Base-by-base conservation (phyloP, 2,797 vertebrate species). In the Poeciliopsis turneri region DNA sequence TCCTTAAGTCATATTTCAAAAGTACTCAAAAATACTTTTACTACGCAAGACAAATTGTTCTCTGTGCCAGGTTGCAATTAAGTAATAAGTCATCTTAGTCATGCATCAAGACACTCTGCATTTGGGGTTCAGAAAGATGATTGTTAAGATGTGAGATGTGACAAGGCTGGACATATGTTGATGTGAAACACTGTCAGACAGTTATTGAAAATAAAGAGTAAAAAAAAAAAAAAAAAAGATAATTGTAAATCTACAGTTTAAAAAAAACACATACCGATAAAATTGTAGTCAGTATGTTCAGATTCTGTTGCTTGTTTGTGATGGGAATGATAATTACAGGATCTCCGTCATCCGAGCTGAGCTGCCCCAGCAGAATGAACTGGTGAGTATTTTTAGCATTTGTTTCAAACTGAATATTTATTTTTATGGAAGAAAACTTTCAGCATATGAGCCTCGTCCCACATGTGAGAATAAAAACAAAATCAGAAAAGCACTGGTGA, bases 321-420 rank as follows among this genome's bases (percentile, higher is more conserved):
- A 77, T 9, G 15, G 1, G 74, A n/a, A 43, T 36, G 9, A 10
- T 78, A 15, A 84, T 66, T 47, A 12, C 28, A 94, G 93, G 78
- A 25, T 90, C n/a, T 18, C 1, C 43, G 15, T 88, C 0, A 0
- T 73, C 0, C 13, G 41, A 11, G 75, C 84, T 77, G 74, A 87
- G 30, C 45, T 83, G 3, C 36, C 33, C 1, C 55, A 8, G 55
- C 59, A 73, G 36, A 85, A 82, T 39, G 79, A 81, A 57, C 4
- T 0, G 74, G 93, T 92, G 78, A 80, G 75, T 73, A 43, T 47
- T 4, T 5, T 53, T 51, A 2, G 41, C 2, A 12, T 36, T 41
- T 51, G 12, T 68, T 36, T 18, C 8, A 51, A 49, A 39, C 36
- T 13, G 13, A 47, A 28, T 2, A 72, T 72, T 10, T 18, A 30